A percentile compares a stretch with the other conserved stretches of the same genome.
Conservation (phyloP, 2,888 invertebrate genomes). For the Napeogenes inachia region DNA sequence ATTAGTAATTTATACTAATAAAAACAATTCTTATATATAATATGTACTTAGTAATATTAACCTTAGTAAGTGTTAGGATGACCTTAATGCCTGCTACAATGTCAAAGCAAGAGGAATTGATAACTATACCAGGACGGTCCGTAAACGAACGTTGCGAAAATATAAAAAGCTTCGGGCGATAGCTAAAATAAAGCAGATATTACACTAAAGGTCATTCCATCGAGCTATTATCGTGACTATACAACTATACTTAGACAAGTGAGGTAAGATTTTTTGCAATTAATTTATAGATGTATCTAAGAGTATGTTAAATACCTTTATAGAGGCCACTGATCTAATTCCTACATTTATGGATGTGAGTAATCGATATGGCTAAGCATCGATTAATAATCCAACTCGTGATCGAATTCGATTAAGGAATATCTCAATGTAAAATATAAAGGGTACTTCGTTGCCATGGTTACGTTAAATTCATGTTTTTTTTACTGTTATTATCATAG, state of each 20-base stretch:
- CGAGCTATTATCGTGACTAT: conserved; percentile 31
- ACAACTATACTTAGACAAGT: conserved; percentile 17
- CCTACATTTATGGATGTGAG: conserved; percentile 22
- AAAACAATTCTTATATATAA: too few relatives aligned
- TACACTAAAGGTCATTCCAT: conserved; percentile 31
- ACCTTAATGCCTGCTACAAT: conserved; percentile 18
- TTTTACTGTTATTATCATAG: too few relatives aligned
- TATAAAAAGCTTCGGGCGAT: conserved; percentile 29
- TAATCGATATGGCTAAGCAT: conserved; percentile 20
- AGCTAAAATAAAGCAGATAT: conserved; percentile 28
- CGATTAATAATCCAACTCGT: conserved; percentile 23
- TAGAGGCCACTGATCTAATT: conserved; percentile 24
- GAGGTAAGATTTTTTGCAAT: conserved; percentile 13
- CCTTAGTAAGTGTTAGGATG: conserved; percentile 4
- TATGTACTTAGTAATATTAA: background rate
- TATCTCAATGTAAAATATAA: too few relatives aligned
- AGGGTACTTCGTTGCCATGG: too few relatives aligned
- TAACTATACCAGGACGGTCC: conserved; percentile 17
- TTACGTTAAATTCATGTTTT: too few relatives aligned
- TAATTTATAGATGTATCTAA: conserved; percentile 15
- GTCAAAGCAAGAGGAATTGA: conserved; percentile 18
- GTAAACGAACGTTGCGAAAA: conserved; percentile 29
- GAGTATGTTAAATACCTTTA: conserved; percentile 8
- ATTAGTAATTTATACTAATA: too few relatives aligned
- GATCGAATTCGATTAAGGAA: conserved; percentile 10